Evolutionary conservation across 2,113 vertebrate species (phyloP).

Genomic region (Hylia prasina): DNA sequence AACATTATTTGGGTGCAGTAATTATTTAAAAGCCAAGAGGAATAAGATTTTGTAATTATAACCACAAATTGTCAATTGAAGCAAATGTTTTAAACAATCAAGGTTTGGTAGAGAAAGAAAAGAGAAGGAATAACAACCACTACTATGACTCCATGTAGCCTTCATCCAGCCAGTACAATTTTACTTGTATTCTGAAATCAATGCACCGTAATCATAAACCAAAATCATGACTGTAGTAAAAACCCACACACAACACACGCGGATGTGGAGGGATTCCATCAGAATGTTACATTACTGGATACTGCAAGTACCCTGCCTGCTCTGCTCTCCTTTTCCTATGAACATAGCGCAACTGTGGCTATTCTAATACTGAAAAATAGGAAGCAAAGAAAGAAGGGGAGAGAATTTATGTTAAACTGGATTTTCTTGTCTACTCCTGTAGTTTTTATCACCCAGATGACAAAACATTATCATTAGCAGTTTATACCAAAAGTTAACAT

Average conservation of each 20-base stretch:
- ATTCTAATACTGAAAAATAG: neutral
- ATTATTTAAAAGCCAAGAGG: conserved; percentile 7
- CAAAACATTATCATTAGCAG: conserved; percentile 40
- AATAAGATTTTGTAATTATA: neutral
- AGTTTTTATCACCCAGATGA: conserved; percentile 47
- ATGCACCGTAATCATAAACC: neutral
- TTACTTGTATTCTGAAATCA: neutral
- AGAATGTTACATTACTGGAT: neutral
- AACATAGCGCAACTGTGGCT: neutral
- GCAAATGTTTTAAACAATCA: neutral
- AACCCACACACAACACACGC: neutral
- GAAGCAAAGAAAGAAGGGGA: neutral
- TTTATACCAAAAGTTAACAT: conserved; percentile 29
- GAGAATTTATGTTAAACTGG: neutral
- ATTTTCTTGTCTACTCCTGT: conserved; percentile 29
- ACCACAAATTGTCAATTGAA: neutral
- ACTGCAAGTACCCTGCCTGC: neutral
- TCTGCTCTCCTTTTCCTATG: neutral
- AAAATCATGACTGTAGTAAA: neutral
- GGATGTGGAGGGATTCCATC: neutral
- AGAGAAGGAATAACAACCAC: neutral
- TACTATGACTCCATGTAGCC: neutral
- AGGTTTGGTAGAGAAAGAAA: neutral
- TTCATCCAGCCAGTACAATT: neutral
- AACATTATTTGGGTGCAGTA: neutral